A percentile compares a stretch with the other conserved stretches of the same genome.
Conservation (phyloP, 2,797 vertebrate species). For the Gallinago stenura region DNA sequence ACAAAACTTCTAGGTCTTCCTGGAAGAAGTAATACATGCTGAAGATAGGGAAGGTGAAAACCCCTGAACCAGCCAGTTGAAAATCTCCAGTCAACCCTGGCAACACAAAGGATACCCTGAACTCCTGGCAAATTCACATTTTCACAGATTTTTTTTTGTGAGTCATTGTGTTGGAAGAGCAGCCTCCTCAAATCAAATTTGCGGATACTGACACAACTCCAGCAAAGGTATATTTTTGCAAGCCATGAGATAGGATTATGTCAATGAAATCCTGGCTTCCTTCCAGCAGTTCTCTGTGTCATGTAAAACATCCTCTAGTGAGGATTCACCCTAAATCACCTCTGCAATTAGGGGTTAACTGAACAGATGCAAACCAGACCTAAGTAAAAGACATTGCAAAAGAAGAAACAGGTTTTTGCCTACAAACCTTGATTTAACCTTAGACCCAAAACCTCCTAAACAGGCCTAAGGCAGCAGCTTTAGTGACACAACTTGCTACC, state of each 20-base stretch:
- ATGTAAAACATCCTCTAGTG: background rate
- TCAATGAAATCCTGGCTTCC: background rate
- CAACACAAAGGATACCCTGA: background rate
- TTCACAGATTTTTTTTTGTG: background rate
- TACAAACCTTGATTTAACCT: background rate
- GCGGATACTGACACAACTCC: background rate
- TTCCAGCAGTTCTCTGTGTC: background rate
- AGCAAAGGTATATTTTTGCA: background rate
- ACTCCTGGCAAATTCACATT: background rate
- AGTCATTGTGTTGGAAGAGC: background rate
- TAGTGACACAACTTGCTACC: background rate
- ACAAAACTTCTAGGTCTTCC: background rate
- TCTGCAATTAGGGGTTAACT: background rate
- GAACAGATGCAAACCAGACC: background rate
- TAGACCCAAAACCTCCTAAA: background rate
- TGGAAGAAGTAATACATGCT: background rate
- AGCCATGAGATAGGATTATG: background rate
- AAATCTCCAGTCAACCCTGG: background rate
- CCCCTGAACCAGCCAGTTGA: background rate
- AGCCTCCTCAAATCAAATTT: background rate
- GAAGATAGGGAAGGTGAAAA: background rate
- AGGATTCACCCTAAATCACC: background rate
- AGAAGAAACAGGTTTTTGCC: background rate
- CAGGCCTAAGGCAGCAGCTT: background rate
- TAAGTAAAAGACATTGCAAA: background rate